Evolutionary conservation across 2,888 invertebrate genomes (phyloP).

Genomic region (Saturnia japonica): DNA sequence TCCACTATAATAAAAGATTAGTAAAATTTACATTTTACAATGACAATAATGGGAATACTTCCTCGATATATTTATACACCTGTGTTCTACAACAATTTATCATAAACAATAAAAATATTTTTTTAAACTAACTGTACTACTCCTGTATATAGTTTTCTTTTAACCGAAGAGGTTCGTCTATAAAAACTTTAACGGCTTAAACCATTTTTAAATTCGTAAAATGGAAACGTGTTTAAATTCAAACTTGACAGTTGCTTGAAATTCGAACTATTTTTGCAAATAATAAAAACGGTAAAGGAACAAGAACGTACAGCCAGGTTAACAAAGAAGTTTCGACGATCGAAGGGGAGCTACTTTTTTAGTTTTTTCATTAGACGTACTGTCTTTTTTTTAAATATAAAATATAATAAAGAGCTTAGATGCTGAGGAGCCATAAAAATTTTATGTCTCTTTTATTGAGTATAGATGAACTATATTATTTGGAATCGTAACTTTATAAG

Average conservation of each 20-base stretch:
- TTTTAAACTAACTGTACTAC: neutral
- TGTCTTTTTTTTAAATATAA: slow-evolving; percentile 4
- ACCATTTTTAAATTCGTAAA: slow-evolving; percentile 25
- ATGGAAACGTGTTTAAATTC: slow-evolving; percentile 54
- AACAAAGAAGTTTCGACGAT: slow-evolving; percentile 36
- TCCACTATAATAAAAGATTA: neutral
- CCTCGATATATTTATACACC: neutral
- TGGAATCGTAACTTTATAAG: slow-evolving; percentile 28
- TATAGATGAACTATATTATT: slow-evolving; percentile 26
- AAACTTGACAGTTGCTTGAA: slow-evolving; percentile 55
- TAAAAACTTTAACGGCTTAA: no score
- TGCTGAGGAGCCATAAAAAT: slow-evolving; percentile 27
- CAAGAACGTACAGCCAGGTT: slow-evolving; percentile 50
- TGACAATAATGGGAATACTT: neutral
- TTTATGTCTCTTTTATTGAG: slow-evolving; percentile 35
- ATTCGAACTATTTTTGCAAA: slow-evolving; percentile 55
- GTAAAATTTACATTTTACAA: neutral
- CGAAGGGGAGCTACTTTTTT: slow-evolving; percentile 24
- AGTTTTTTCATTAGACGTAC: neutral
- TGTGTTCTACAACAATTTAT: neutral
- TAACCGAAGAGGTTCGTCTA: no score
- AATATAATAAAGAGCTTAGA: slow-evolving; percentile 22
- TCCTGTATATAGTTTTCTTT: no score
- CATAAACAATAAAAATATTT: neutral
- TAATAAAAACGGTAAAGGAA: slow-evolving; percentile 53